Base-by-base conservation (phyloP, 1,140 invertebrate genomes). In the Rhizoglyphus robini region DNA sequence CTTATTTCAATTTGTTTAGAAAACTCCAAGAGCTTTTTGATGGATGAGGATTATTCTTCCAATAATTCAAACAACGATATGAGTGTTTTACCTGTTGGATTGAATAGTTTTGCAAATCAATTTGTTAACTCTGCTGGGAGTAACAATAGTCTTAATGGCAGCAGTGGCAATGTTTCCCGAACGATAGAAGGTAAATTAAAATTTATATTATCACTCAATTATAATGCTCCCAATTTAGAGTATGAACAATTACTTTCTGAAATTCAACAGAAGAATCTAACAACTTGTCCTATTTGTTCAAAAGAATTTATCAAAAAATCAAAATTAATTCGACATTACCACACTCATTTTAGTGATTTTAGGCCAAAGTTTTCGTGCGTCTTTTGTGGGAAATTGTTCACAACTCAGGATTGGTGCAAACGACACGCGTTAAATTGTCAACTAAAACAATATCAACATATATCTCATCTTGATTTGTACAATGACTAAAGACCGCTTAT, bases 331-430 rank as follows among this genome's bases (percentile, higher is more conserved):
- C 63, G 63, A 32, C 63, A 64, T 36, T 64, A 64, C 41, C 63
- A 64, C 29, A 64, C 63, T 8, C 63, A 64, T 38, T 64, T 64
- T 36, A 64, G 63, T 57, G 46, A 64, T 38, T 64, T 64, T 64
- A 1, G 63, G 38, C 63, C 63, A 11, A 64, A 64, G 29, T 64
- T 64, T 64, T 51, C 47, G 11, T 64, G 63, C 27, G 46, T 47
- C n/a, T 49, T 30, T 27, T 64, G 63, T 23, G 63, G 63, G 8
- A 64, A 64, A 57, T 38, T 64, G 46, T 64, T 64, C 30, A 64
- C 63, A 2, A 64, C 63, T 18, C 63, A 64, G 46, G 63, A 64
- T 38, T 64, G 63, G 63, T 64, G 63, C 25, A 64, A 64, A 38
- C 18, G 63, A 38, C 63, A 64, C 51, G 63, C 63, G 13, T 15